Evolutionary conservation across 2,113 vertebrate genomes (phyloP).

Genomic region (Sphyrna mokarran): DNA sequence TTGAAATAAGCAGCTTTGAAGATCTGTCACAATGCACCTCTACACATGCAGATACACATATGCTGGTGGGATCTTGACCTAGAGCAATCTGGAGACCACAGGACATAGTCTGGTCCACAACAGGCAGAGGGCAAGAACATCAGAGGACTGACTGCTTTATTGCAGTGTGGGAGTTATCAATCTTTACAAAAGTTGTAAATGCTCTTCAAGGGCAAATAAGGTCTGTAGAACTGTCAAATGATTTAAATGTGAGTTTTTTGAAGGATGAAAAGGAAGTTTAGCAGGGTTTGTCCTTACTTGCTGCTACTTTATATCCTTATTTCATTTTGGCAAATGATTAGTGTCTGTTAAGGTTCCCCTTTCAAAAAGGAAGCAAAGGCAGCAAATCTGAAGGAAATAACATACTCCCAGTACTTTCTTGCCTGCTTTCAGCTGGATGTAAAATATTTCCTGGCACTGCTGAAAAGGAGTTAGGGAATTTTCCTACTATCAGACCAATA

Average conservation of each 20-base stretch:
- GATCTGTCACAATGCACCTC: no score
- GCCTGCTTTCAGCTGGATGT: not conserved
- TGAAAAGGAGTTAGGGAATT: not conserved
- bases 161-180: no score
- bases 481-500: not conserved
- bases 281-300: not conserved
- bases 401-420: not conserved
- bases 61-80: no score
- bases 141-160: no score
- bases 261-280: not conserved
- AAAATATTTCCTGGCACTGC: not conserved
- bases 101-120: no score
- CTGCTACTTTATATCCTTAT: not conserved
- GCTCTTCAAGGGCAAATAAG: no score
- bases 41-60: no score
- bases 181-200: no score
- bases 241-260: not conserved
- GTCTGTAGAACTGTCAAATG: no score
- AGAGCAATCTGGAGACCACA: no score
- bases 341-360: not conserved
- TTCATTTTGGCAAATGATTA: not conserved
- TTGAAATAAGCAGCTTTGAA: no score
- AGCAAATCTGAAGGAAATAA: not conserved
- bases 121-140: no score
- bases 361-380: not conserved